phyloP scores from a whole-genome alignment of 30 jellyfish, hydroid and myxozoan genomes.

The Euphysa ruthae region DNA sequence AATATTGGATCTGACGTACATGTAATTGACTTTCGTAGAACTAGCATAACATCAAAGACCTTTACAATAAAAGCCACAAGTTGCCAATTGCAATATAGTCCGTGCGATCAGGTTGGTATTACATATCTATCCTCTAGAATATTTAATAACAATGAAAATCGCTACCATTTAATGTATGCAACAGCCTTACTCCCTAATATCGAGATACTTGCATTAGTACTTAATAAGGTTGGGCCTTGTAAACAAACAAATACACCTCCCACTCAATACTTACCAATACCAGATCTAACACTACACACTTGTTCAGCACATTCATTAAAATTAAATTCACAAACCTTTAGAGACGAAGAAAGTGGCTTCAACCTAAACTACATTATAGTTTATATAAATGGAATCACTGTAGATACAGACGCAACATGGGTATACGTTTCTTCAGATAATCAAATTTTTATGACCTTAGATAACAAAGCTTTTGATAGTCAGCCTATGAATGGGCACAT shows the following conservation, averaged over 20 bases:
- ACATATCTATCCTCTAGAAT: neutral
- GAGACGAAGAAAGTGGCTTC: slow-evolving; percentile 68
- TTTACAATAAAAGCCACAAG: slow-evolving; percentile 36
- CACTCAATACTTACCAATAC: slow-evolving; percentile 16
- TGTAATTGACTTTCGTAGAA: slow-evolving; percentile 12
- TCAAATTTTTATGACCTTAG: neutral
- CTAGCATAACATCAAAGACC: slow-evolving; percentile 12
- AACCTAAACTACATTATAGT: slow-evolving; percentile 25
- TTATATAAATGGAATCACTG: slow-evolving; percentile 45
- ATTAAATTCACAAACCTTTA: slow-evolving; percentile 36
- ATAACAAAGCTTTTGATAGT: slow-evolving; percentile 17
- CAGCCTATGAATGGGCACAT: slow-evolving; percentile 49
- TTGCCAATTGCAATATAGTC: slow-evolving; percentile 44
- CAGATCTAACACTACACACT: slow-evolving; percentile 30
- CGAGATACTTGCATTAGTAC: neutral
- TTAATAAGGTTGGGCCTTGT: slow-evolving; percentile 51
- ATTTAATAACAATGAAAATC: neutral
- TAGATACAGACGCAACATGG: slow-evolving; percentile 61
- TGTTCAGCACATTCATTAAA: slow-evolving; percentile 56
- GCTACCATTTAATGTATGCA: neutral
- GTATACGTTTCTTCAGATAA: slow-evolving; percentile 3
- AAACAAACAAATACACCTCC: slow-evolving; percentile 48
- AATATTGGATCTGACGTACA: slow-evolving; percentile 12
- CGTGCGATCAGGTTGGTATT: slow-evolving; percentile 43
- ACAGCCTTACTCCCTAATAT: slow-evolving; percentile 2